phyloP scores from a whole-genome alignment of 2,797 vertebrate species.

The Lepus townsendii region DNA sequence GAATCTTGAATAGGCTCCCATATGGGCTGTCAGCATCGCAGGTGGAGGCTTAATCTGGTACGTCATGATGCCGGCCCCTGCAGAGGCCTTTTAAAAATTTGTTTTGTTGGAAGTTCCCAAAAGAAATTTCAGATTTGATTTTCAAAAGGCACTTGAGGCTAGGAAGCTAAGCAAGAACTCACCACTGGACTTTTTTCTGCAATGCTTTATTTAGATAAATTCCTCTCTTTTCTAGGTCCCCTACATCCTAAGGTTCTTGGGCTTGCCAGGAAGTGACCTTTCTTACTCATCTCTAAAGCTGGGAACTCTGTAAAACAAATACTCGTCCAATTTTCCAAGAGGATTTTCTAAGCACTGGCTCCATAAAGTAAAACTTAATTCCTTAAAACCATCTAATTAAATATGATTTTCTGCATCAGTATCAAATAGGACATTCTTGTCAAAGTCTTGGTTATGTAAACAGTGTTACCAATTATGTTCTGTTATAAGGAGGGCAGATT shows the following conservation, averaged over 20 bases:
- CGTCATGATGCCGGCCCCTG: too few species aligned
- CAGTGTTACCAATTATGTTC: neutral
- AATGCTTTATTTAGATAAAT: neutral
- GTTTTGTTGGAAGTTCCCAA: neutral
- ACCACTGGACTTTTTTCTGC: neutral
- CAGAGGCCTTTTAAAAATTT: too few species aligned
- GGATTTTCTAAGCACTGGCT: neutral
- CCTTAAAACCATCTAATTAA: neutral
- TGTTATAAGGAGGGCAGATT: neutral
- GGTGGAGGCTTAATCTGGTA: too few species aligned
- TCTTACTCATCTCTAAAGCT: neutral
- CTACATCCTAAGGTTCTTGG: neutral
- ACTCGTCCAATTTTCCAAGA: neutral
- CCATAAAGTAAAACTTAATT: neutral
- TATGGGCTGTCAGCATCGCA: too few species aligned
- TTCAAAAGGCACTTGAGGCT: neutral
- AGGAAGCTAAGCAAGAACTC: neutral
- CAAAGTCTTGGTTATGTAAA: neutral
- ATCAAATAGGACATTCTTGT: neutral
- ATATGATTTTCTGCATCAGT: neutral
- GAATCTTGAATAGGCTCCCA: too few species aligned
- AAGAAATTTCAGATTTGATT: neutral
- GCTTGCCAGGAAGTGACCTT: neutral
- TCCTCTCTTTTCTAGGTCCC: neutral
- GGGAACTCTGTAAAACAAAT: neutral